These are phyloP conservation scores for Spermophilus dauricus DNA, from an alignment of 2,113 vertebrate genomes.

Conservation along the genomic window DNA sequence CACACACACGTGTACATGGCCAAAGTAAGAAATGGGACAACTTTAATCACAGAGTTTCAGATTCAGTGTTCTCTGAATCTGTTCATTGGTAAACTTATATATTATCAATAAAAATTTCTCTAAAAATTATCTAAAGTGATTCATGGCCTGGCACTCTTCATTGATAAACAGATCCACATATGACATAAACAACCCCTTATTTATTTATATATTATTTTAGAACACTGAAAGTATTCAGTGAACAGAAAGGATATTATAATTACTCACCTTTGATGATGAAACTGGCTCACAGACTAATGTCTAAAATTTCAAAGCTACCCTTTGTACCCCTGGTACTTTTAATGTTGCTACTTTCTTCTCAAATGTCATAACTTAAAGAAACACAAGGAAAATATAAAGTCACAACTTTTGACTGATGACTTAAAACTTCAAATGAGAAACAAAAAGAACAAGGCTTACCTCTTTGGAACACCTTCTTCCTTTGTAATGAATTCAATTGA, in stretches of 20 bases:
- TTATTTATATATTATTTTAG: background rate
- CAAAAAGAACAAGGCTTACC: background rate
- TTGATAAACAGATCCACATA: background rate
- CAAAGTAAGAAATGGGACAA: constrained; percentile 2
- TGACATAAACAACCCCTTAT: background rate
- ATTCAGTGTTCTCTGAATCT: background rate
- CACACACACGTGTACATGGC: background rate
- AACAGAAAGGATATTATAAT: background rate
- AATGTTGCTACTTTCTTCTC: background rate
- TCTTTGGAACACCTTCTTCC: constrained; percentile 8
- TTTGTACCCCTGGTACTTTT: background rate
- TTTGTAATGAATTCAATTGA: background rate
- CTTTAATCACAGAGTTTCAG: background rate
- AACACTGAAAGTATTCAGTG: background rate
- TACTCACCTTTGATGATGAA: background rate
- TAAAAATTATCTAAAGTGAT: background rate
- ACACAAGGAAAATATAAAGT: constrained; percentile 16
- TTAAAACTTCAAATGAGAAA: constrained; percentile 33
- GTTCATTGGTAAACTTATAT: background rate
- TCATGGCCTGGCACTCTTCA: background rate
- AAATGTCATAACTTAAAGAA: constrained; percentile 19
- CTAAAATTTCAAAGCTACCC: background rate
- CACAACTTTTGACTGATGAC: background rate
- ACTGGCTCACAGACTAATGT: background rate
- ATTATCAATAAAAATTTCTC: background rate